Base-by-base conservation (phyloP, 2,797 vertebrate species). In the Galagoides demidoff region DNA sequence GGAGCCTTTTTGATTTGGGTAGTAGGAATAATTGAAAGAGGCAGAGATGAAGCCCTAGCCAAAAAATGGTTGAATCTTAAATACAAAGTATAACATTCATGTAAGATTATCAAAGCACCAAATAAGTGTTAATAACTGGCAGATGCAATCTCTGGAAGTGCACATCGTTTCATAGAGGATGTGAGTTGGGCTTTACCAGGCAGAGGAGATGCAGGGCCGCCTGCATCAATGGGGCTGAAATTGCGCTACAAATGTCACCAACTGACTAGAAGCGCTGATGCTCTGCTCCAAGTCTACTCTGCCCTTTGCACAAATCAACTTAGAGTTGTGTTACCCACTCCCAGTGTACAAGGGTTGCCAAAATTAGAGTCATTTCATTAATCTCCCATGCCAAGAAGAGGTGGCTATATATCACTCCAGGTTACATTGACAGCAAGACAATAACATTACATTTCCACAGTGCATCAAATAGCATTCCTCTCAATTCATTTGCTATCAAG, bases 331-430 rank as follows among this genome's bases (percentile, higher is more conserved):
- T 85, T 68, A 78, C 37, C 49, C 76, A 22, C 83, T 77, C 81
- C 92, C n/a, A 22, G n/a, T 68, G 31, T 85, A 87, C 76, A 90
- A 94, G 78, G 20, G 74, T 89, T 95, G 92, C 88, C 94, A 97
- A 88, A 96, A 96, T 94, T 85, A 96, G 82, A 96, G 94, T 83
- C 94, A 87, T 96, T 97, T 97, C 92, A 97, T 97, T 97, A 90
- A 94, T 91, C 94, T 96, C 97, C 83, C 77, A 37, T 63, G 83
- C 90, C 82, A n/a, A 70, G 74, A 34, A 86, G 86, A 94, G 52
- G 68, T 39, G 57, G 85, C 89, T 63, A 96, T 97, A 31, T 23
- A 97, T 97, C 96, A 97, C 90, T 90, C 70, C 76, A 84, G 79
- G 73, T 95, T 96, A 86, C 90, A 52, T 0, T 93, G 96, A 97